Evolutionary conservation across 2,888 invertebrate genomes (phyloP).

Genomic region (Drosophila buzzatii): DNA sequence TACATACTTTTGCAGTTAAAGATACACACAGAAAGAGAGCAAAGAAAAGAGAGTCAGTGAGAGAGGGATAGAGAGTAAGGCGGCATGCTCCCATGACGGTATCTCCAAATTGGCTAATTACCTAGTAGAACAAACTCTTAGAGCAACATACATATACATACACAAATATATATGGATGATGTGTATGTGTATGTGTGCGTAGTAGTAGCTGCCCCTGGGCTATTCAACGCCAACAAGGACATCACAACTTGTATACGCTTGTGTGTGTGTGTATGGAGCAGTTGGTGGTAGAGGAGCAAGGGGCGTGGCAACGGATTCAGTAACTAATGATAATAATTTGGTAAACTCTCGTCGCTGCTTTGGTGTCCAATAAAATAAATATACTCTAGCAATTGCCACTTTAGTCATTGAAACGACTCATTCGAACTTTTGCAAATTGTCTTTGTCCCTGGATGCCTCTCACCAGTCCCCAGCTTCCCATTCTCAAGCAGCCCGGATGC

Average conservation of each 20-base stretch:
- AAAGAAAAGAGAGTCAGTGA: too few species aligned
- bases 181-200: not conserved
- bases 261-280: not conserved
- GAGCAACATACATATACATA: constrained; percentile 8
- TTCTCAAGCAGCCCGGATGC: constrained; percentile 13
- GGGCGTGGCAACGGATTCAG: constrained; percentile 45
- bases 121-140: constrained; percentile 48
- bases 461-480: too few species aligned
- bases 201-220: constrained; percentile 47
- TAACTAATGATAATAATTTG: constrained; percentile 79
- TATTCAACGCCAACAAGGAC: constrained; percentile 36
- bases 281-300: too few species aligned
- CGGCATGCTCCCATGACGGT: constrained; percentile 33
- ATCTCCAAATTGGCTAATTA: constrained; percentile 70
- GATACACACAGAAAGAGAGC: constrained; percentile 1
- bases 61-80: not conserved
- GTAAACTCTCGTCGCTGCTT: constrained; percentile 66
- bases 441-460: constrained; percentile 28
- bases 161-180: not conserved
- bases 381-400: constrained; percentile 64
- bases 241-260: constrained; percentile 20
- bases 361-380: constrained; percentile 74
- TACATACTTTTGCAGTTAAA: not conserved
- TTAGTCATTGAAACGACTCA: constrained; percentile 66
- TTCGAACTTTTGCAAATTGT: constrained; percentile 54